Conservation (phyloP, 2,888 invertebrate species). For the Parnassius glacialis region DNA sequence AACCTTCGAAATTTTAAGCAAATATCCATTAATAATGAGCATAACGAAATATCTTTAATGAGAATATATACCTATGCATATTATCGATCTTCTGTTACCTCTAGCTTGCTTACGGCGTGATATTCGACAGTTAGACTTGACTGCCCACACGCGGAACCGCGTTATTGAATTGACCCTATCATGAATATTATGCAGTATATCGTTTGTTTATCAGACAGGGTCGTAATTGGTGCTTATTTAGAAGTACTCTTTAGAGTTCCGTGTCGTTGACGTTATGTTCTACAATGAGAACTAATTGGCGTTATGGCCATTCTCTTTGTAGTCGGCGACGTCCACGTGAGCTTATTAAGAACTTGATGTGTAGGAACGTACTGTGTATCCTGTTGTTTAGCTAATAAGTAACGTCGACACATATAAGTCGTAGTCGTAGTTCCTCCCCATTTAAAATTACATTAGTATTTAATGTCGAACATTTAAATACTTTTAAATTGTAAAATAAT, state of each 20-base stretch:
- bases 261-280: slow-evolving; percentile 24
- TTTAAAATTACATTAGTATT: too few relatives aligned
- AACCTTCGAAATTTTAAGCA: too few relatives aligned
- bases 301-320: slow-evolving; percentile 16
- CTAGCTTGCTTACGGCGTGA: background rate
- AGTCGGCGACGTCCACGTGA: slow-evolving; percentile 21
- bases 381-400: background rate
- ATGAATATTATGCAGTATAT: slow-evolving; percentile 1
- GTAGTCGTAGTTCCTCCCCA: too few relatives aligned
- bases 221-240: slow-evolving; percentile 24
- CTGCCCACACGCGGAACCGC: slow-evolving; percentile 13
- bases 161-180: slow-evolving; percentile 22
- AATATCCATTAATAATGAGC: too few relatives aligned
- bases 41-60: too few relatives aligned
- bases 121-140: background rate
- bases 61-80: background rate
- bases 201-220: slow-evolving; percentile 19
- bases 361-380: background rate
- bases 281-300: slow-evolving; percentile 27
- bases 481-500: too few relatives aligned
- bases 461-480: too few relatives aligned
- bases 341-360: slow-evolving; percentile 8
- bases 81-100: background rate
- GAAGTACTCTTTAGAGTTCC: slow-evolving; percentile 14
- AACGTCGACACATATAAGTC: background rate